Conservation (phyloP, 2,797 vertebrate genomes). For the Discoglossus pictus region DNA sequence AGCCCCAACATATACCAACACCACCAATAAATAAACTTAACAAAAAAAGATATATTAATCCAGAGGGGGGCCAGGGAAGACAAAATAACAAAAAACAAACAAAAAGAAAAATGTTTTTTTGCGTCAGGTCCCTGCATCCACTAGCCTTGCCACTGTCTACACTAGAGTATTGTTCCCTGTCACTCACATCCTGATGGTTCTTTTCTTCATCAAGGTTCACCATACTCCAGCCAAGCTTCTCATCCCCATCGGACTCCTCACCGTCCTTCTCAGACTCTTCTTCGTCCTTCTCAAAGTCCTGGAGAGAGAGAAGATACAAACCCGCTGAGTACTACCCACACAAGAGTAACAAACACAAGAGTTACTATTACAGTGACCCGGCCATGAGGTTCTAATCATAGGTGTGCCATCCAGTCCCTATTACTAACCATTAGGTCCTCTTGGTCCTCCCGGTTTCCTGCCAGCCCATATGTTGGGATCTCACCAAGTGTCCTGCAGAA, state of each 20-base stretch:
- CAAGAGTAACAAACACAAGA: neutral
- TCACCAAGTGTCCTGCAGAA: constrained; percentile 91
- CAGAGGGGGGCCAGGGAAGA: too few relatives aligned
- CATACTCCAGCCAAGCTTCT: constrained; percentile 89
- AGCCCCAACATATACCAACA: too few relatives aligned
- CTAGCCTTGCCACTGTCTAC: too few relatives aligned
- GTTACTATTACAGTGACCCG: neutral
- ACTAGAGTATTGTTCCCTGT: too few relatives aligned
- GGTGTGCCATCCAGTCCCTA: too few relatives aligned
- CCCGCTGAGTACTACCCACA: neutral
- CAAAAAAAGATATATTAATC: neutral
- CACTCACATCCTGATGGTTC: constrained; percentile 79
- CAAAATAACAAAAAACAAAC: neutral
- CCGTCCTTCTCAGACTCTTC: constrained; percentile 78
- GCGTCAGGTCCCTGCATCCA: too few relatives aligned
- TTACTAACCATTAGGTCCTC: constrained; percentile 83
- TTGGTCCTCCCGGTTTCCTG: constrained; percentile 90
- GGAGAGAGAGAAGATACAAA: neutral
- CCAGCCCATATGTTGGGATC: constrained; percentile 89
- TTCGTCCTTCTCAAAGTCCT: constrained; percentile 85
- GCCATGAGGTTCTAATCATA: too few relatives aligned
- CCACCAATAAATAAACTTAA: too few relatives aligned
- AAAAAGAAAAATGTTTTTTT: neutral
- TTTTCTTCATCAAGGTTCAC: constrained; percentile 89
- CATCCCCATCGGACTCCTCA: constrained; percentile 83